A percentile compares a stretch with the other conserved stretches of the same genome.
Conservation (phyloP, 92 coral and sea anemone genomes). For the Metridium senile region DNA sequence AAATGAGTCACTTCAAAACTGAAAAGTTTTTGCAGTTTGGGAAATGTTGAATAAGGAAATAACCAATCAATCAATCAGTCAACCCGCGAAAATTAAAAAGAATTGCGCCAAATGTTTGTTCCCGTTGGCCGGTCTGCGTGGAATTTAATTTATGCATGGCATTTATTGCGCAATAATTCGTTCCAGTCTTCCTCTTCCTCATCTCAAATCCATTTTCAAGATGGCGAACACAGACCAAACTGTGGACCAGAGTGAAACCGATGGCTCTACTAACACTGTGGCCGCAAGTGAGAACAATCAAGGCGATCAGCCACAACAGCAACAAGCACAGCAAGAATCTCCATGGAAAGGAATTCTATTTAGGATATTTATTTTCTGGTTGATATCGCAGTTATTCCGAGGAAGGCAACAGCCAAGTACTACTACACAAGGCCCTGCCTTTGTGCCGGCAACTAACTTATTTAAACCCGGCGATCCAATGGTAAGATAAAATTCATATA, state of each 20-base stretch:
- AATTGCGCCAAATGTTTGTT: too few species aligned
- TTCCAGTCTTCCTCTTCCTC: conserved; percentile 13
- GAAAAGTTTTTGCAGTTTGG: too few species aligned
- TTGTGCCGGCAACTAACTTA: conserved; percentile 71
- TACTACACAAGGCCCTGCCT: conserved; percentile 15
- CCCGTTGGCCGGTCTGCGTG: too few species aligned
- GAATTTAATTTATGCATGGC: too few species aligned
- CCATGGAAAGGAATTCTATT: conserved; percentile 92
- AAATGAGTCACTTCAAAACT: too few species aligned
- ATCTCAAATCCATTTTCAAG: conserved; percentile 11
- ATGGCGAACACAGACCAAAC: conserved; percentile 29
- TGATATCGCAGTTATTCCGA: conserved; percentile 86
- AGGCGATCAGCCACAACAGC: conserved; percentile 55
- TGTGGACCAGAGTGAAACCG: background rate
- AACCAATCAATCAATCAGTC: too few species aligned
- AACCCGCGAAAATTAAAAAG: too few species aligned
- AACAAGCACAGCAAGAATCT: conserved; percentile 86
- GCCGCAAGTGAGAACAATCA: conserved; percentile 54
- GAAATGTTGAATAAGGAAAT: too few species aligned
- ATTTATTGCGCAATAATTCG: conserved; percentile 1
- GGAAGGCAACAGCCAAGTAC: conserved; percentile 62
- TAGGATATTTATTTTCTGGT: conserved; percentile 86
- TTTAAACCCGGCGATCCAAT: conserved; percentile 70
- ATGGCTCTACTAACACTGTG: conserved; percentile 4
- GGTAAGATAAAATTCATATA: conserved; percentile 45